Percentiles rank a stretch among this genome's conserved stretches.
Evolutionary conservation across 2,113 vertebrate species (phyloP).

Genomic region (Salvelinus namaycush): DNA sequence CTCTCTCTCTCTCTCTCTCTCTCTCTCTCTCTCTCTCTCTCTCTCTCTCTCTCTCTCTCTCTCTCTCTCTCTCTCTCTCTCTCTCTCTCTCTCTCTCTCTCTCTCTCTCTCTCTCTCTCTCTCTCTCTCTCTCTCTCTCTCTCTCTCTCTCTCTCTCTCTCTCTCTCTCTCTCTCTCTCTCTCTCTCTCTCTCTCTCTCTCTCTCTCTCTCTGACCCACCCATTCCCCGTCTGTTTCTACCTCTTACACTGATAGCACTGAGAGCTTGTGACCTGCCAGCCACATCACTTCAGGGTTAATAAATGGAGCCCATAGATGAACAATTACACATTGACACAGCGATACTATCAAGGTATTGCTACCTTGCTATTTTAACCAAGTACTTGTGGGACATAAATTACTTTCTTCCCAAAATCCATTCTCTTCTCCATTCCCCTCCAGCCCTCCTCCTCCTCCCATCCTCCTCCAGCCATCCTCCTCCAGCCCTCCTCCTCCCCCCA

Average conservation of each 20-base stretch:
- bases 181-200: background rate
- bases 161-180: conserved; percentile 13
- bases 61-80: conserved; percentile 7
- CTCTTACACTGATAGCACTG: background rate
- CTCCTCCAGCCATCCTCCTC: background rate
- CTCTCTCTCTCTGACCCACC: conserved; percentile 29
- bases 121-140: conserved; percentile 4
- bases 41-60: conserved; percentile 20
- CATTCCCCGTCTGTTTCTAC: conserved; percentile 8
- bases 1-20: conserved; percentile 13
- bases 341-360: conserved; percentile 47
- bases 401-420: conserved; percentile 55
- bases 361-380: conserved; percentile 74
- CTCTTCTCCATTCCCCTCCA: conserved; percentile 10
- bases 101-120: conserved; percentile 9
- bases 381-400: conserved; percentile 58
- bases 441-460: background rate
- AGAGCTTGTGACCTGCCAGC: conserved; percentile 48
- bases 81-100: conserved; percentile 16
- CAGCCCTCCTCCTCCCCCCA: background rate
- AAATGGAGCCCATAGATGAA: conserved; percentile 68
- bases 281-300: conserved; percentile 68
- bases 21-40: background rate
- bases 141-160: background rate
- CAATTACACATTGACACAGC: conserved; percentile 67